Percentiles rank a stretch among this genome's conserved stretches.
Evolutionary conservation across 2,113 vertebrate species (phyloP).

Genomic region (Piprites chloris): DNA sequence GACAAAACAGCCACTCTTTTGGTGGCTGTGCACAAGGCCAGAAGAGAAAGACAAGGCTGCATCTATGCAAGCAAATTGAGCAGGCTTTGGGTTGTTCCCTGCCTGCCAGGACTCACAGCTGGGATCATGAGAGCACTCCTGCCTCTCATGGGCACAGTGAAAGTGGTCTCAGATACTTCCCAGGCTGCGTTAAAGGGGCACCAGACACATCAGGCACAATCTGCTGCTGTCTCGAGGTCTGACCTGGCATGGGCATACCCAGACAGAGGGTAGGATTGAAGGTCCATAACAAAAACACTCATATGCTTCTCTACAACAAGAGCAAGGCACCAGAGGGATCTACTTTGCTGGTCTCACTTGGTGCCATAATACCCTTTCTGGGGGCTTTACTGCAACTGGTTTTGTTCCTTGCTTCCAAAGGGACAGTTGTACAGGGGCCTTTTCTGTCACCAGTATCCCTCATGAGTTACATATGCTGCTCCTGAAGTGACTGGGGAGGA

Average conservation of each 20-base stretch:
- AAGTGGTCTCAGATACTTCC: not conserved
- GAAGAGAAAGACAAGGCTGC: not conserved
- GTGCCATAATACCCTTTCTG: not conserved
- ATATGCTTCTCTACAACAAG: not conserved
- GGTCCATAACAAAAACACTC: not conserved
- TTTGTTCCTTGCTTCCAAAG: not conserved
- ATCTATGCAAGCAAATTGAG: not conserved
- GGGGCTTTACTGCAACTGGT: not conserved
- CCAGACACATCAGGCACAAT: not conserved
- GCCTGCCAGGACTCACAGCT: not conserved
- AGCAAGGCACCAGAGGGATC: not conserved
- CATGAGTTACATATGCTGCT: not conserved
- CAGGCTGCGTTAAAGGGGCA: not conserved
- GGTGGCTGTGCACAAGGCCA: not conserved
- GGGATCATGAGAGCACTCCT: not conserved
- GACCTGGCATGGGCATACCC: not conserved
- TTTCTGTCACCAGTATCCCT: not conserved
- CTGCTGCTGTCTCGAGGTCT: not conserved
- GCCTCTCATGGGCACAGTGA: not conserved
- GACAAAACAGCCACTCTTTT: not conserved
- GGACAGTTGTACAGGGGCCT: accelerated
- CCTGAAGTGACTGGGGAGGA: not conserved
- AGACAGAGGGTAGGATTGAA: not conserved
- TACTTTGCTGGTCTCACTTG: not conserved
- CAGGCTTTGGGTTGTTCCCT: not conserved